These are phyloP conservation scores for Acanthopleura granulata DNA, from an alignment of 2,888 invertebrate species.

Conservation along the genomic window DNA sequence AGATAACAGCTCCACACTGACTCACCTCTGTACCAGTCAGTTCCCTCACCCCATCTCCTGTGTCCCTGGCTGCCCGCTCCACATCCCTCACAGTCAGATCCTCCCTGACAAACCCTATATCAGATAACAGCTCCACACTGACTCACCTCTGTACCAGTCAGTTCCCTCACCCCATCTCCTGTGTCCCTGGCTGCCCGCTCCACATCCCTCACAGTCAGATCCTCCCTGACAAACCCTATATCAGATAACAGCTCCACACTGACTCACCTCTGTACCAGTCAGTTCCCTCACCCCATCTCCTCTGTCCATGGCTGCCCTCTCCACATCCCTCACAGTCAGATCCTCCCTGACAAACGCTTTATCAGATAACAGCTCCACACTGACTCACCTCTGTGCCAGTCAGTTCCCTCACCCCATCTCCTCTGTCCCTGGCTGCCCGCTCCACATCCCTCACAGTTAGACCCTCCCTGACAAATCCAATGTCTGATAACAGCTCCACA, in stretches of 20 bases:
- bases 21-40: too few relatives aligned
- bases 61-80: conserved; percentile 47
- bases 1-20: conserved; percentile 76
- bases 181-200: conserved; percentile 48
- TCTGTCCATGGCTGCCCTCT: too few relatives aligned
- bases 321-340: too few relatives aligned
- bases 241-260: conserved; percentile 78
- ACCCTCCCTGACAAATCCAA: conserved; percentile 78
- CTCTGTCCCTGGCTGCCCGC: conserved; percentile 42
- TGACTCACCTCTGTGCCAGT: conserved; percentile 58
- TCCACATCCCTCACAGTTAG: conserved; percentile 52
- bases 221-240: conserved; percentile 79
- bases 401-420: conserved; percentile 56
- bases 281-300: too few relatives aligned
- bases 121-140: conserved; percentile 77
- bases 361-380: too few relatives aligned
- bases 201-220: conserved; percentile 48
- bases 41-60: conserved; percentile 53
- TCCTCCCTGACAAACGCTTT: too few relatives aligned
- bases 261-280: too few relatives aligned
- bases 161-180: conserved; percentile 56
- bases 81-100: conserved; percentile 51
- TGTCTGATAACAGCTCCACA: conserved; percentile 79
- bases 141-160: conserved; percentile 56
- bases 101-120: conserved; percentile 80